Evolutionary conservation across 1,140 invertebrate species (phyloP), one percentile per base, ranked within the genome.

Genomic region (Whitmania pigra): DNA sequence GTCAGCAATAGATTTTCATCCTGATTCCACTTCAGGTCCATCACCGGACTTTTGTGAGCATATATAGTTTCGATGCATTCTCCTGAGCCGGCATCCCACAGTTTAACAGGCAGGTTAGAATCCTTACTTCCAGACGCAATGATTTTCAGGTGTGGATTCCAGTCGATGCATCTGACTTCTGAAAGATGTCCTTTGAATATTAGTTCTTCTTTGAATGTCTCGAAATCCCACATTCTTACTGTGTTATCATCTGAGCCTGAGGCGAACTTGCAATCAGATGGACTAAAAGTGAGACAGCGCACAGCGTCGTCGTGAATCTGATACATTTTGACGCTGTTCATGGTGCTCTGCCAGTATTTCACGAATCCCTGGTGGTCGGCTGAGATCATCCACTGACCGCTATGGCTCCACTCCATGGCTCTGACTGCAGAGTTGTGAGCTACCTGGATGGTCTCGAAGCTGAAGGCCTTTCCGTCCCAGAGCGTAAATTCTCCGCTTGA

Each of bases 291-390:
- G 18, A 63, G 29, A 27, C 29, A 63, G 29, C 97, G 88, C 78
- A 99, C 90, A 74, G 97, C 90, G 87, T 99, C 97, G 88, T 98
- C 97, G 84, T 99, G 97, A 54, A 94, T 97, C 85, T 98, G 94
- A 86, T 95, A 99, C 93, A 99, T 97, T 87, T 99, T 98, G 25
- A 99, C 97, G 85, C 99, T 99, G 85, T 99, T 99, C 96, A 99
- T 99, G 84, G 99, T 99, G 75, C 93, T 94, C 86, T 99, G 97
- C 97, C 97, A 99, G 85, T 99, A 99, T 80, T 99, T 99, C 55
- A 99, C 92, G 81, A 93, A 99, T 53, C 97, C 97, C 60, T 89
- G 89, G 81, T 98, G 93, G 84, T 99, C 96, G 18, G 92, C 97
- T 0, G 96, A 98, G 53, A 99, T 90, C 93, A 99, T 96, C 96